Evolutionary conservation across 1,140 invertebrate genomes (phyloP).

Genomic region (Drosophila pectinifera): DNA sequence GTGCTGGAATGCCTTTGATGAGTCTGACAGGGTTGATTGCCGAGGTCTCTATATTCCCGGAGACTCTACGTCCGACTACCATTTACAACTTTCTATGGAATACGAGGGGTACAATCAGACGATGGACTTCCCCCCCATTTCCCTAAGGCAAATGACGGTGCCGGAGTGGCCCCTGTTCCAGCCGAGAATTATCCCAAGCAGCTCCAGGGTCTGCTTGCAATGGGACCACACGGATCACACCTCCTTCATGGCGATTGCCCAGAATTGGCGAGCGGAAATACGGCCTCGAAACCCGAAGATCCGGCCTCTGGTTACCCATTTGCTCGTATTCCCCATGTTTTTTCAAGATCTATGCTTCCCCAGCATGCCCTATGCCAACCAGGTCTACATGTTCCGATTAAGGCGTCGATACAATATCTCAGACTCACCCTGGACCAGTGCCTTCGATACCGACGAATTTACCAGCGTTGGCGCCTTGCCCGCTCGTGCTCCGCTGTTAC

Average conservation of each 20-base stretch:
- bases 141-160: background rate
- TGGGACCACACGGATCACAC: background rate
- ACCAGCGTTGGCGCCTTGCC: background rate
- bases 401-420: background rate
- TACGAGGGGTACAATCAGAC: conserved; percentile 7
- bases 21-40: background rate
- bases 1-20: background rate
- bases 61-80: background rate
- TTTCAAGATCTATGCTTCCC: background rate
- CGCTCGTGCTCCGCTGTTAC: background rate
- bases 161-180: conserved; percentile 3
- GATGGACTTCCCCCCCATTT: background rate
- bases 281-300: background rate
- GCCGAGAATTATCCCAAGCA: background rate
- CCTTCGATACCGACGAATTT: background rate
- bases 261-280: background rate
- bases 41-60: background rate
- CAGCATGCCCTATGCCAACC: background rate
- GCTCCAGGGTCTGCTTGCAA: background rate
- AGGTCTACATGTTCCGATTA: background rate
- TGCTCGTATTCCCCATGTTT: background rate
- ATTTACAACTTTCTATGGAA: conserved; percentile 1
- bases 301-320: background rate
- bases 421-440: background rate
- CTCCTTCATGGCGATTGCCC: background rate